Evolutionary conservation across 2,113 vertebrate genomes (phyloP).

Genomic region (Mesocricetus auratus): DNA sequence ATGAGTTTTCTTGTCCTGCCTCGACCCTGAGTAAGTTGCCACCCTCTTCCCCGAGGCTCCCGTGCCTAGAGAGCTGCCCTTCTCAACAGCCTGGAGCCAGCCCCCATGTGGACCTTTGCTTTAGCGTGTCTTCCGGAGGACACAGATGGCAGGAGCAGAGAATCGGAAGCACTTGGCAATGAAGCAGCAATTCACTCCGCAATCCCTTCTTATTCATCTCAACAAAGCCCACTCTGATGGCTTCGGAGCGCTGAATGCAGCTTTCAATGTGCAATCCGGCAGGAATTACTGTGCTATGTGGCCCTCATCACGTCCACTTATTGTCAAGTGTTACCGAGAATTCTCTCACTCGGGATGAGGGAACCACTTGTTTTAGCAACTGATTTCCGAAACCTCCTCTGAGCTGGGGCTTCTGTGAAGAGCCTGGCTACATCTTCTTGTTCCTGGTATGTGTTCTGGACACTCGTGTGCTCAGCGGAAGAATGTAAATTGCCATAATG

Average conservation of each 20-base stretch:
- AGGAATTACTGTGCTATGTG: constrained; percentile 85
- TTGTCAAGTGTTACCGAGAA: constrained; percentile 89
- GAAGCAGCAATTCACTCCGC: constrained; percentile 87
- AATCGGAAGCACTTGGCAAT: constrained; percentile 89
- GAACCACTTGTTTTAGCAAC: constrained; percentile 88
- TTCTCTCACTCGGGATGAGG: constrained; percentile 86
- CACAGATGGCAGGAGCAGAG: constrained; percentile 89
- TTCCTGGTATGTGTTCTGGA: constrained; percentile 87
- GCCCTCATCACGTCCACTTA: constrained; percentile 90
- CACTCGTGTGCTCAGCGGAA: constrained; percentile 84
- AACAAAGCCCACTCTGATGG: constrained; percentile 90
- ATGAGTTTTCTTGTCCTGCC: background rate
- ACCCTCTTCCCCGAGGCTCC: constrained; percentile 23
- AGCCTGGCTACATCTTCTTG: constrained; percentile 85
- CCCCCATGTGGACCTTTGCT: constrained; percentile 83
- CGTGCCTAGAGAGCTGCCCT: constrained; percentile 15
- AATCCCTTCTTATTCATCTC: constrained; percentile 90
- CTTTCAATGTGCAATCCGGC: constrained; percentile 90
- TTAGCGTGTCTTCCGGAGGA: constrained; percentile 79
- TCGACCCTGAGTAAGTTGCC: background rate
- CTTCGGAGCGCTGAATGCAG: constrained; percentile 88
- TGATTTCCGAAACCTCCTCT: constrained; percentile 86
- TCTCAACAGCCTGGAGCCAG: background rate
- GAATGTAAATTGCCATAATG: constrained; percentile 88
- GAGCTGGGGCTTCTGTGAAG: constrained; percentile 76